A percentile compares a stretch with the other conserved stretches of the same genome.
Evolutionary conservation across 2,888 invertebrate genomes (phyloP).

Genomic region (Mythimna loreyi): DNA sequence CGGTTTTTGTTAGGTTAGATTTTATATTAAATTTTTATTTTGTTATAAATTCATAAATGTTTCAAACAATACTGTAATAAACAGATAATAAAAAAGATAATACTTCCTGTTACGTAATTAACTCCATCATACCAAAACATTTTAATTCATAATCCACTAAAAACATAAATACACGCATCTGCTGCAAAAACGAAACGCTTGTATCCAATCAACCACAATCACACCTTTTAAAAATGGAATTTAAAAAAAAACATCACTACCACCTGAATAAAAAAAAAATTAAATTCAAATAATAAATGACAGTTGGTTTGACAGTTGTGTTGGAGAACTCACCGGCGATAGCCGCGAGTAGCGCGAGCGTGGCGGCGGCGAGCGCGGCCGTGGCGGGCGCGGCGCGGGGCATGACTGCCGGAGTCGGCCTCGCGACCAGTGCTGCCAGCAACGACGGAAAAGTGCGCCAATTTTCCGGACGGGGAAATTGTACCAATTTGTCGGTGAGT

Average conservation of each 20-base stretch:
- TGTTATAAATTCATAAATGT: slow-evolving; percentile 25
- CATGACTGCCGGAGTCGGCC: slow-evolving; percentile 79
- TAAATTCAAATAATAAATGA: slow-evolving; percentile 20
- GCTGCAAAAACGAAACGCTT: not conserved
- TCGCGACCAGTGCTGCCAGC: slow-evolving; percentile 56
- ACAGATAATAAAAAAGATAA: slow-evolving; percentile 17
- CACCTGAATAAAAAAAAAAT: slow-evolving; percentile 27
- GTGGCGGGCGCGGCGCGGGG: slow-evolving; percentile 74
- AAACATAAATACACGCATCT: slow-evolving; percentile 20
- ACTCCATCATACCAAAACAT: slow-evolving; percentile 11
- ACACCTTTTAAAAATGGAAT: slow-evolving; percentile 8
- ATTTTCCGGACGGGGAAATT: slow-evolving; percentile 29
- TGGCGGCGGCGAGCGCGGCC: slow-evolving; percentile 72
- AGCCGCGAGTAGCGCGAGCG: slow-evolving; percentile 79
- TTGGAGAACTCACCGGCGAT: slow-evolving; percentile 82
- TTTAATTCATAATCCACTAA: slow-evolving; percentile 42
- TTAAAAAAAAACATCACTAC: slow-evolving; percentile 19
- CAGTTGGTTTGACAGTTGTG: slow-evolving; percentile 34
- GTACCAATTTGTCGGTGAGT: not conserved
- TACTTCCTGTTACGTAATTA: slow-evolving; percentile 43
- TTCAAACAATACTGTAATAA: slow-evolving; percentile 25
- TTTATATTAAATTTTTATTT: slow-evolving; percentile 39
- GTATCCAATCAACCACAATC: slow-evolving; percentile 20
- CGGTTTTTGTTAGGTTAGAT: slow-evolving; percentile 22
- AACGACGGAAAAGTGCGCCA: slow-evolving; percentile 8